phyloP scores from a whole-genome alignment of 1,140 invertebrate species.

The Diabrotica virgifera region DNA sequence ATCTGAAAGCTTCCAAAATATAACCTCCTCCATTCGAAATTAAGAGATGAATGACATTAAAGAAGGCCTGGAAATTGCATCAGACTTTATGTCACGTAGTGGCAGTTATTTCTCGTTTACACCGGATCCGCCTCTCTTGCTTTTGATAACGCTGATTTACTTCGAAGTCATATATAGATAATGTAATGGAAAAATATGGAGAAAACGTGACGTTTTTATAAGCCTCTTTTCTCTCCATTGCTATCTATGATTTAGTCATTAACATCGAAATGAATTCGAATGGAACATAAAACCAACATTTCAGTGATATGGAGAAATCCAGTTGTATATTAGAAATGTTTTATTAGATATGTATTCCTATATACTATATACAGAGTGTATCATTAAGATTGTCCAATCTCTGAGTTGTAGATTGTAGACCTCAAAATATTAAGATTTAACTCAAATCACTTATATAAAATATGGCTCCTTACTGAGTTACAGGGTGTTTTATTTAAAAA shows the following conservation, averaged over 20 bases:
- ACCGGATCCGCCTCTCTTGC: conserved; percentile 27
- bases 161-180: conserved; percentile 42
- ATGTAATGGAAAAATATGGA: conserved; percentile 47
- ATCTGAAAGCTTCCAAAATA: not conserved
- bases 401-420: too few species aligned
- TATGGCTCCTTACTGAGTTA: too few species aligned
- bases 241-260: conserved; percentile 12
- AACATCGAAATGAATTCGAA: conserved; percentile 9
- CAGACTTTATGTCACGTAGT: conserved; percentile 40
- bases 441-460: too few species aligned
- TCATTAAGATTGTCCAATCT: too few species aligned
- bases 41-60: conserved; percentile 15
- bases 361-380: too few species aligned
- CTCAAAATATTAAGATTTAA: too few species aligned
- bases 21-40: conserved; percentile 5
- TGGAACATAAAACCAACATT: not conserved
- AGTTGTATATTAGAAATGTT: too few species aligned
- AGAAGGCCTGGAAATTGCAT: conserved; percentile 38
- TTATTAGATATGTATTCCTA: too few species aligned
- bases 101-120: conserved; percentile 46
- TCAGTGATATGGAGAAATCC: too few species aligned
- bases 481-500: too few species aligned
- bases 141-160: conserved; percentile 47
- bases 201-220: conserved; percentile 32
- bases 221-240: conserved; percentile 1